These are phyloP conservation scores for Scortum barcoo DNA, from an alignment of 2,113 vertebrate species.

Conservation along the genomic window DNA sequence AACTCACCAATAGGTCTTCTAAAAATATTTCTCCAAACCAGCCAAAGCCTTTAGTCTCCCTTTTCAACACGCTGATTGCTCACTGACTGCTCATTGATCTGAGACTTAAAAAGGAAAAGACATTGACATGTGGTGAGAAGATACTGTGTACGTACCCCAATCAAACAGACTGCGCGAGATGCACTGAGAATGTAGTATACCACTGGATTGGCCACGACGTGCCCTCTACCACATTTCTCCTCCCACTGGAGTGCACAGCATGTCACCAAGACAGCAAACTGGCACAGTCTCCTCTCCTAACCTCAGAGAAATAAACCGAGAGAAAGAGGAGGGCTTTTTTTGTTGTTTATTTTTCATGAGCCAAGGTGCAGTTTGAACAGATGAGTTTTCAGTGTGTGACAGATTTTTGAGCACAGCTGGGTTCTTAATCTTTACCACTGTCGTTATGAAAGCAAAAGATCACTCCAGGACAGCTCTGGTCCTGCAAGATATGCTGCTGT, in stretches of 20 bases:
- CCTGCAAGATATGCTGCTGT: not conserved
- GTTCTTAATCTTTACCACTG: not conserved
- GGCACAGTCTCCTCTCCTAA: too few species aligned
- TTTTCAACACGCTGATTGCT: not conserved
- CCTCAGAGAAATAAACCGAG: too few species aligned
- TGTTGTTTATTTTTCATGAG: too few species aligned
- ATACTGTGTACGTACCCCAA: too few species aligned
- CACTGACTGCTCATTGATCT: conserved; percentile 2
- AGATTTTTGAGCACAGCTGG: not conserved
- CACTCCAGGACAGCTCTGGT: not conserved
- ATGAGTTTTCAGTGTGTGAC: too few species aligned
- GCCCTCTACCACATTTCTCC: too few species aligned
- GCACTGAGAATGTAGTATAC: too few species aligned
- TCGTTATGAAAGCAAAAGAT: not conserved
- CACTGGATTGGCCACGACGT: too few species aligned
- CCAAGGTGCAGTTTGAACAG: too few species aligned
- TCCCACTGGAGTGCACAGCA: not conserved
- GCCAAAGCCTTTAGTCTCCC: not conserved
- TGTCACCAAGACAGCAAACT: not conserved
- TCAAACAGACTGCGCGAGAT: too few species aligned
- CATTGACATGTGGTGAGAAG: too few species aligned
- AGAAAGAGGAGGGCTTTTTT: too few species aligned
- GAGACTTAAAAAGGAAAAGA: not conserved
- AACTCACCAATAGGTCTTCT: not conserved
- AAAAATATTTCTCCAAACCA: not conserved